phyloP scores from a whole-genome alignment of 2,797 vertebrate species.

The Lepilemur septentrionalis region DNA sequence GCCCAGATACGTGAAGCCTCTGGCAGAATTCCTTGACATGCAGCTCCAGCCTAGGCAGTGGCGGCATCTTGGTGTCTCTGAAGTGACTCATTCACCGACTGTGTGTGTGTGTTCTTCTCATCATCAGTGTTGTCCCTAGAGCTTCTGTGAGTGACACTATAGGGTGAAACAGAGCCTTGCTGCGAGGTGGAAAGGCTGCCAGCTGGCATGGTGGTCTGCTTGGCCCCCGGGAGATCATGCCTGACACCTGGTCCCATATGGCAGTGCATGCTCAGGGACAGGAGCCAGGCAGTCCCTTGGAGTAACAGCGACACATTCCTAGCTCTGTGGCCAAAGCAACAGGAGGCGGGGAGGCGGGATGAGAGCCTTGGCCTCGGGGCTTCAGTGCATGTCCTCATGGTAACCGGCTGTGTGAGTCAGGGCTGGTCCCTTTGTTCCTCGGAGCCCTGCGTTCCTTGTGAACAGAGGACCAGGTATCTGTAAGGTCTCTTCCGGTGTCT shows the following conservation, averaged over 20 bases:
- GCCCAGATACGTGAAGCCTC: background rate
- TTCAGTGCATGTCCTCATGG: background rate
- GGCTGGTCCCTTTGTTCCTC: background rate
- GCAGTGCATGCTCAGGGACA: background rate
- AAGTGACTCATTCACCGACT: background rate
- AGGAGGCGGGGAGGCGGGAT: background rate
- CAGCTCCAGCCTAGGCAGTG: background rate
- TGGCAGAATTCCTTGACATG: background rate
- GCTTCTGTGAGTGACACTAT: constrained; percentile 40
- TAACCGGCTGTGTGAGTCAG: background rate
- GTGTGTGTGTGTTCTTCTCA: background rate
- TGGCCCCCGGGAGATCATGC: background rate
- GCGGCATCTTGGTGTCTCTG: background rate
- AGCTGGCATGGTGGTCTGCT: background rate
- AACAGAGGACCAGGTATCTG: background rate
- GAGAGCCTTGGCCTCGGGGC: background rate
- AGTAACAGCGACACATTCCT: constrained; percentile 17
- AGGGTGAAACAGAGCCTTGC: background rate
- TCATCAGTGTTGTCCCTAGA: background rate
- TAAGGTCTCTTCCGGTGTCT: background rate
- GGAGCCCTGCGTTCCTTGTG: background rate
- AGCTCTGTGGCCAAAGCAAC: background rate
- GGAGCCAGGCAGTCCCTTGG: background rate
- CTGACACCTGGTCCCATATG: constrained; percentile 24
- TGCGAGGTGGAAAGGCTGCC: background rate